These are phyloP conservation scores for Dromiciops gliroides DNA, from an alignment of 2,113 vertebrate species.

Conservation along the genomic window DNA sequence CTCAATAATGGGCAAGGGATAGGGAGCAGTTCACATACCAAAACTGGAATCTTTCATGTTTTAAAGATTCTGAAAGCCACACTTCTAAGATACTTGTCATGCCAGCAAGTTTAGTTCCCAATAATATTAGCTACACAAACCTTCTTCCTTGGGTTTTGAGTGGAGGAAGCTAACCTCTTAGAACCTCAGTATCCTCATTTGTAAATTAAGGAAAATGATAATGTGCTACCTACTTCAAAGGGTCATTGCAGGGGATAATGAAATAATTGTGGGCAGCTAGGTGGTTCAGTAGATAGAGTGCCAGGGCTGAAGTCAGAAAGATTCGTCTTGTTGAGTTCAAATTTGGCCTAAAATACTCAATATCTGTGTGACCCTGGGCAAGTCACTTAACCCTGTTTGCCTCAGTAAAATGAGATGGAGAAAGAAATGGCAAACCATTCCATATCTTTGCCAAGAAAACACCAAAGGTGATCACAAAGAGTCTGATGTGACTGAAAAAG, in stretches of 20 bases:
- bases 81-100: not conserved
- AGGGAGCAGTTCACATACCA: not conserved
- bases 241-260: not conserved
- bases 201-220: not conserved
- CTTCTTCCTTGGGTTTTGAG: not conserved
- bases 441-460: not conserved
- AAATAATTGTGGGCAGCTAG: not conserved
- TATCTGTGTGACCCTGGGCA: not conserved
- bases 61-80: not conserved
- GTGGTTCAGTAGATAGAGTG: not conserved
- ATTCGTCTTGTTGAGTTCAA: too few relatives aligned
- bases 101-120: not conserved
- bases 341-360: not conserved
- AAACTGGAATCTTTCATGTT: not conserved
- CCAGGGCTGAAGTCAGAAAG: not conserved
- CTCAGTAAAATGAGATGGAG: not conserved
- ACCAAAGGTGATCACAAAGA: not conserved
- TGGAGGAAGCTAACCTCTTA: not conserved
- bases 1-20: not conserved
- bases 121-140: not conserved
- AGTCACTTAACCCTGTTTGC: too few relatives aligned
- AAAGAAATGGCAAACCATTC: not conserved
- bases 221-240: not conserved
- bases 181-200: not conserved
- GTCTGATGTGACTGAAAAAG: too few relatives aligned